These are phyloP conservation scores for Mirounga angustirostris DNA, from an alignment of 2,113 vertebrate species.

Conservation along the genomic window DNA sequence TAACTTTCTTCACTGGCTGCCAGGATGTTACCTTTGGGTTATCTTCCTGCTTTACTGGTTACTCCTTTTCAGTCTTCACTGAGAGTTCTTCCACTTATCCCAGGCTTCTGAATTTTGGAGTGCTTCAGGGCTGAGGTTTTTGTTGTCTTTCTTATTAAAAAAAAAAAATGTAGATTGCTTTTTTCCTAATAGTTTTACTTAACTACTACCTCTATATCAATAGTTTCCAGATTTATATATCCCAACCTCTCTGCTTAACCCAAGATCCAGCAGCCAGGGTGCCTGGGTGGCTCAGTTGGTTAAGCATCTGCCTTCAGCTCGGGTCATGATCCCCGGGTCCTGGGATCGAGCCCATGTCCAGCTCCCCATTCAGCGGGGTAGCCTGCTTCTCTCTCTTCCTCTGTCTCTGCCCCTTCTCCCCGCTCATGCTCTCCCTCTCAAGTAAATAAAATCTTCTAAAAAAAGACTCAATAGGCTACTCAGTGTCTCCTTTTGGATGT, in stretches of 20 bases:
- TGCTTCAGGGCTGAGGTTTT: not conserved
- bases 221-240: not conserved
- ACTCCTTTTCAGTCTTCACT: not conserved
- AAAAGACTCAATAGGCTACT: not conserved
- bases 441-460: not conserved
- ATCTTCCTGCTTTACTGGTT: not conserved
- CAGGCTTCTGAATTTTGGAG: not conserved
- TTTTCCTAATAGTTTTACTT: not conserved
- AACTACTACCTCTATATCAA: not conserved
- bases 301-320: no score
- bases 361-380: no score
- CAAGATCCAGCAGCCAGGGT: not conserved
- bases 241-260: not conserved
- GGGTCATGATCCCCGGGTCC: no score
- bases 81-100: not conserved
- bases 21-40: not conserved
- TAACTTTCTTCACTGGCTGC: not conserved
- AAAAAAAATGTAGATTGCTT: not conserved
- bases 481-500: not conserved
- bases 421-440: no score
- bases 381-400: no score
- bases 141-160: not conserved
- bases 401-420: no score
- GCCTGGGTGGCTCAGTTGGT: no score
- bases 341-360: no score